phyloP scores from a whole-genome alignment of 2,797 vertebrate species.

The Neomorphus geoffroyi region DNA sequence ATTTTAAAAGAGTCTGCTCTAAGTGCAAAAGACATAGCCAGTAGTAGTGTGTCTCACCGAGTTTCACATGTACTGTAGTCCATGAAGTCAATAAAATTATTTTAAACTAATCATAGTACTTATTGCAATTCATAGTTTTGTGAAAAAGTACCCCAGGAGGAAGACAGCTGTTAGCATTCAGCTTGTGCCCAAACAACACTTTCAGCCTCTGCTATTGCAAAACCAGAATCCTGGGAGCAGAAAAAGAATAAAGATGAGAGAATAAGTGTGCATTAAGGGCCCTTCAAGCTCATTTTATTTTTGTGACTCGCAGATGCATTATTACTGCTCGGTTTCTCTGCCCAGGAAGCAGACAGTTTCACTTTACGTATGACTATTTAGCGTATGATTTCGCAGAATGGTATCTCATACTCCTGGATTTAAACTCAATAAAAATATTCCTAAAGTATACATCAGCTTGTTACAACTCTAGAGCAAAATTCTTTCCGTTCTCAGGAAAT shows the following conservation, averaged over 20 bases:
- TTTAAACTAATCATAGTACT: neutral
- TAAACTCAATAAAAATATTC: conserved; percentile 17
- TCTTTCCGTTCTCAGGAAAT: neutral
- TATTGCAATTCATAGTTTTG: neutral
- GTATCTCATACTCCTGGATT: neutral
- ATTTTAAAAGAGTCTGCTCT: neutral
- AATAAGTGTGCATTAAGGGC: neutral
- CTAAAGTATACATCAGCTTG: neutral
- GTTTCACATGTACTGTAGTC: neutral
- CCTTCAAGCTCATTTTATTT: conserved; percentile 1
- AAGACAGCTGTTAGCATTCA: neutral
- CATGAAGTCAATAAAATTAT: neutral
- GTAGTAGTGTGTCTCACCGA: neutral
- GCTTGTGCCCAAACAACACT: neutral
- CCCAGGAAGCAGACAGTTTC: conserved; percentile 3
- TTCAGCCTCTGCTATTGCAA: neutral
- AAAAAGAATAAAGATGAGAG: neutral
- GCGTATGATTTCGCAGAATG: neutral
- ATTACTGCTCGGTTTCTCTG: neutral
- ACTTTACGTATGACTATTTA: neutral
- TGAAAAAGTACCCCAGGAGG: neutral
- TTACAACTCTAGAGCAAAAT: neutral
- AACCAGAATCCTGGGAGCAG: neutral
- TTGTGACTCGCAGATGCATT: neutral
- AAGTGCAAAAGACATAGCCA: neutral